Percentiles rank a stretch among this genome's conserved stretches.
These are phyloP conservation scores for Nephrocerus scutellatus DNA, from an alignment of 2,888 invertebrate genomes.

Conservation along the genomic window DNA sequence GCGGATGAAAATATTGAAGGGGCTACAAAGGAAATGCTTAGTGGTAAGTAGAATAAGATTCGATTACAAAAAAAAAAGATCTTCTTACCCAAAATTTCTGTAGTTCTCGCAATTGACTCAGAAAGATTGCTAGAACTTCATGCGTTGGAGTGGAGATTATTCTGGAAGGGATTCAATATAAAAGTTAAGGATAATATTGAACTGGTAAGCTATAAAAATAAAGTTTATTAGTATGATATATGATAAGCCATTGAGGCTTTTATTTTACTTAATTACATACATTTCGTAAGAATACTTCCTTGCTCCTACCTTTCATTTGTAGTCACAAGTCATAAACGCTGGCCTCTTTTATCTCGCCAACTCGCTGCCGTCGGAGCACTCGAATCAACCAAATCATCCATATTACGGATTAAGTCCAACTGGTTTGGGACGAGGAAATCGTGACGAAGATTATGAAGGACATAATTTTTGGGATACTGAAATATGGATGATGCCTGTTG, in stretches of 20 bases:
- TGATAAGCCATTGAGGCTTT: too few relatives aligned
- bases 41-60: slow-evolving; percentile 27
- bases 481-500: slow-evolving; percentile 57
- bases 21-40: slow-evolving; percentile 45
- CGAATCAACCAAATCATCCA: slow-evolving; percentile 47
- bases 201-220: slow-evolving; percentile 42
- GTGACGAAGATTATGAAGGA: slow-evolving; percentile 48
- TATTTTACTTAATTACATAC: neutral
- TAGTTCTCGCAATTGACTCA: slow-evolving; percentile 27
- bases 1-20: slow-evolving; percentile 50
- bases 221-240: too few relatives aligned
- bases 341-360: slow-evolving; percentile 56
- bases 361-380: slow-evolving; percentile 51
- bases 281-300: neutral
- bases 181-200: slow-evolving; percentile 51
- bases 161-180: slow-evolving; percentile 51
- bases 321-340: slow-evolving; percentile 47
- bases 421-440: slow-evolving; percentile 50
- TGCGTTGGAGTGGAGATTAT: slow-evolving; percentile 48
- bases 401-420: slow-evolving; percentile 56
- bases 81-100: neutral
- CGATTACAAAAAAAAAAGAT: neutral
- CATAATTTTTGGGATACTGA: slow-evolving; percentile 62
- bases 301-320: neutral
- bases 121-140: slow-evolving; percentile 49